phyloP scores from a whole-genome alignment of 64 coral and sea anemone genomes.

The Catalaphyllia jardinei region DNA sequence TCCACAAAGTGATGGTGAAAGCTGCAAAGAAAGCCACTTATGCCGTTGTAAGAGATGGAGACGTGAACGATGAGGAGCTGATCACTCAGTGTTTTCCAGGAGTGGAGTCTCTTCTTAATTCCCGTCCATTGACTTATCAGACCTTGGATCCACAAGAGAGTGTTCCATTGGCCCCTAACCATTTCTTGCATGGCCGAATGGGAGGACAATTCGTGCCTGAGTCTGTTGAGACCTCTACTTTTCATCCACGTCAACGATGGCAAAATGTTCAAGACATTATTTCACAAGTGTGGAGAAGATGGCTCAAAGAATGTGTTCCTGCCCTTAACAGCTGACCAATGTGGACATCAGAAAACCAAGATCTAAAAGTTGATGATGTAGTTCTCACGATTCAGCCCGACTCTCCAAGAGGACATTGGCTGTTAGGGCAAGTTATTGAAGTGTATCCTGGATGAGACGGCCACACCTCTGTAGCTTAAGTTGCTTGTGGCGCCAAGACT shows the following conservation, averaged over 20 bases:
- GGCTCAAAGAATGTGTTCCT: too few relatives aligned
- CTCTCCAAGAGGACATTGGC: background rate
- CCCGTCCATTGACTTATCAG: constrained; percentile 60
- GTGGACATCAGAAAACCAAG: background rate
- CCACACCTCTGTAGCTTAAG: background rate
- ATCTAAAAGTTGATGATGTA: background rate
- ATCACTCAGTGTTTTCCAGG: background rate
- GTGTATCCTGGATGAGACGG: background rate
- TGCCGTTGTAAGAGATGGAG: background rate
- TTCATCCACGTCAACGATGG: constrained; percentile 2
- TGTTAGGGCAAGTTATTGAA: too few relatives aligned
- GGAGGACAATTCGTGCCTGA: constrained; percentile 6
- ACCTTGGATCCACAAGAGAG: constrained; percentile 26
- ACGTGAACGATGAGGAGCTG: constrained; percentile 41
- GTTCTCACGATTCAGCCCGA: background rate
- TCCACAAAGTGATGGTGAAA: constrained; percentile 55
- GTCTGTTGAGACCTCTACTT: background rate
- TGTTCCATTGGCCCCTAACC: constrained; percentile 37
- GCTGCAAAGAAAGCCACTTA: constrained; percentile 47
- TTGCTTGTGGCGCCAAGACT: background rate
- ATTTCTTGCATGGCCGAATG: constrained; percentile 45
- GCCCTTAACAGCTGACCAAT: background rate
- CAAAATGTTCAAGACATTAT: background rate
- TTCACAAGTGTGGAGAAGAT: background rate
- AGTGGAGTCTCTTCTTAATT: constrained; percentile 46